Conservation (phyloP, 2,797 vertebrate genomes). For the Natrix natrix region DNA sequence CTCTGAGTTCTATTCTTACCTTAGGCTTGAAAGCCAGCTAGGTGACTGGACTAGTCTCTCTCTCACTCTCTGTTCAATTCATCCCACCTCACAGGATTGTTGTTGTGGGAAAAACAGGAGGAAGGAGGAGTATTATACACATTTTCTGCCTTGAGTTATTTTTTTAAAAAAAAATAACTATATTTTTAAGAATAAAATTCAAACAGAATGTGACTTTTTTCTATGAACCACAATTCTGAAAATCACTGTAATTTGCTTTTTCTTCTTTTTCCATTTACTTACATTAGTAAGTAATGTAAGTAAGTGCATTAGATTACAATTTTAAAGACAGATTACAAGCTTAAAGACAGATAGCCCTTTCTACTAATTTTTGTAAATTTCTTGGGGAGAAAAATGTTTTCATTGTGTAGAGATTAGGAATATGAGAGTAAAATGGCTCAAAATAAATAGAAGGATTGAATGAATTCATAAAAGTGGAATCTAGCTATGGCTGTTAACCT, state of each 20-base stretch:
- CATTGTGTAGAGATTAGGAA: not conserved
- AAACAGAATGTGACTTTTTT: not conserved
- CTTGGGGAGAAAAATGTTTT: too few species aligned
- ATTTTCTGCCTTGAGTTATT: not conserved
- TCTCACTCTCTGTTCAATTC: not conserved
- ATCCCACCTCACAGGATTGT: not conserved
- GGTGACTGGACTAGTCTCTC: too few species aligned
- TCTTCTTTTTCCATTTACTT: not conserved
- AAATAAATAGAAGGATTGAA: not conserved
- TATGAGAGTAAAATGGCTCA: not conserved
- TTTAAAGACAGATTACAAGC: not conserved
- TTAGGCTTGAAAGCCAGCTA: not conserved
- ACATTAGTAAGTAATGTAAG: too few species aligned
- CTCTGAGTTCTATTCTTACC: not conserved
- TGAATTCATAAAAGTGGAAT: not conserved
- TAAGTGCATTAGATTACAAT: not conserved
- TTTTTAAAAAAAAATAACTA: not conserved
- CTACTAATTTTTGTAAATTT: not conserved
- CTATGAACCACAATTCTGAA: not conserved
- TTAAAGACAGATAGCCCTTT: not conserved
- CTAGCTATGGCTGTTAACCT: not conserved
- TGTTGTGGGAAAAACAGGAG: not conserved
- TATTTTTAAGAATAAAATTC: not conserved
- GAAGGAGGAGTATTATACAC: not conserved
- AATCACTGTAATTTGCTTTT: not conserved